Base-by-base conservation (phyloP, 2,888 invertebrate genomes). In the Druceiella hillmani region DNA sequence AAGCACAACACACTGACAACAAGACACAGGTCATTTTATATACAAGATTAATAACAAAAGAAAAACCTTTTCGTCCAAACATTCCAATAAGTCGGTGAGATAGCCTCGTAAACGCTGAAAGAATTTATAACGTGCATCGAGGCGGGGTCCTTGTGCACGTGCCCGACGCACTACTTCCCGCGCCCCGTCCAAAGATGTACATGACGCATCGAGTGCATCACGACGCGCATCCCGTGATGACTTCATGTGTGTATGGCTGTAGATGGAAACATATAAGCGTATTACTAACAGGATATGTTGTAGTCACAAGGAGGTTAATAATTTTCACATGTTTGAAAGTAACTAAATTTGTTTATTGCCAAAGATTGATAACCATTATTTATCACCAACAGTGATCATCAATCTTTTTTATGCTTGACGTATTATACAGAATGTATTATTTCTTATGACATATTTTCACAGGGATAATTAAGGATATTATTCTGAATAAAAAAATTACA, bases 91-190 rank as follows among this genome's bases (percentile, higher is more conserved):
- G 79, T 97, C 94, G 52, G 87, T 87, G 59, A 94, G 82, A 78
- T 93, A 98, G 57, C 92, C 91, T 62, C 91, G 81, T 56, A 91
- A 81, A 70, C 94, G 90, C 76, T 98, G 97, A 75, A 93, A 97
- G 70, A 94, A 88, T 55, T 81, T 74, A 76, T 91, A 97, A 50
- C 87, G 84, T 39, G 83, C 81, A 49, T 89, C 90, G 36, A 92
- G 78, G 42, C 61, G 55, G 1, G 59, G 63, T 9, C 72, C 64
- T 33, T 72, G 67, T 46, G 69, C 79, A 53, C 35, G 60, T 54
- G 1, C 67, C 62, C 1, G 53, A 53, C 13, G 61, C 53, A 22
- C 46, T 64, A 43, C 14, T 60, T 53, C 9, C 56, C 60, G 36
- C 57, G 59, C 26, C 29, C 58, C 57, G 11, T 55, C 56, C 25